Conservation (phyloP, 2,113 vertebrate genomes). For the Prochilodus magdalenae region DNA sequence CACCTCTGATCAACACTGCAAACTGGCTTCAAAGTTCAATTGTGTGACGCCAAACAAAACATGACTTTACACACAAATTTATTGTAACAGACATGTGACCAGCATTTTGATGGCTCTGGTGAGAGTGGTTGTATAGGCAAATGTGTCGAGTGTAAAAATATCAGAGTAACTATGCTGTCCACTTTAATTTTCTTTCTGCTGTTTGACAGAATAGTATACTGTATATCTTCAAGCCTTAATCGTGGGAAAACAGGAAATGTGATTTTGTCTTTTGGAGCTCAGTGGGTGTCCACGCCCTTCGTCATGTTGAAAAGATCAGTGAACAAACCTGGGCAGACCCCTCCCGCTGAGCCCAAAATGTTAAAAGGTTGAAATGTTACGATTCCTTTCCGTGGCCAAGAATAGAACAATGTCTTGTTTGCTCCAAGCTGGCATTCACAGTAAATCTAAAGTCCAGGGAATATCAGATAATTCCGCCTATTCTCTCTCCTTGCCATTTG, state of each 20-base stretch:
- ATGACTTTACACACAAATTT: background rate
- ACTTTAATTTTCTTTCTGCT: background rate
- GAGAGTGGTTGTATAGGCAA: background rate
- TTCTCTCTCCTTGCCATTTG: conserved; percentile 65
- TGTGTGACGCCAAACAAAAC: background rate
- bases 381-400: conserved; percentile 50
- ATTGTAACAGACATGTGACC: background rate
- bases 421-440: conserved; percentile 65
- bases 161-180: background rate
- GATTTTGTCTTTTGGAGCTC: background rate
- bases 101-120: background rate
- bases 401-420: conserved; percentile 67
- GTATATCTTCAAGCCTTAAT: background rate
- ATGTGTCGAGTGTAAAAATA: conserved; percentile 2
- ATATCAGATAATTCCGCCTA: conserved; percentile 72
- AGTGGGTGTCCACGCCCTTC: conserved; percentile 21
- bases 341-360: conserved; percentile 58
- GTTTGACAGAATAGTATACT: background rate
- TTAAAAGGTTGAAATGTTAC: conserved; percentile 65
- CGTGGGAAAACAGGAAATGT: conserved; percentile 5
- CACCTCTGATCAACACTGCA: background rate
- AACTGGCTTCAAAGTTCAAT: background rate
- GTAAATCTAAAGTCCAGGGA: conserved; percentile 65
- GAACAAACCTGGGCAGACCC: conserved; percentile 50
- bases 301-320: conserved; percentile 54